Evolutionary conservation across 2,797 vertebrate genomes (phyloP).

Genomic region (Perodicticus potto): DNA sequence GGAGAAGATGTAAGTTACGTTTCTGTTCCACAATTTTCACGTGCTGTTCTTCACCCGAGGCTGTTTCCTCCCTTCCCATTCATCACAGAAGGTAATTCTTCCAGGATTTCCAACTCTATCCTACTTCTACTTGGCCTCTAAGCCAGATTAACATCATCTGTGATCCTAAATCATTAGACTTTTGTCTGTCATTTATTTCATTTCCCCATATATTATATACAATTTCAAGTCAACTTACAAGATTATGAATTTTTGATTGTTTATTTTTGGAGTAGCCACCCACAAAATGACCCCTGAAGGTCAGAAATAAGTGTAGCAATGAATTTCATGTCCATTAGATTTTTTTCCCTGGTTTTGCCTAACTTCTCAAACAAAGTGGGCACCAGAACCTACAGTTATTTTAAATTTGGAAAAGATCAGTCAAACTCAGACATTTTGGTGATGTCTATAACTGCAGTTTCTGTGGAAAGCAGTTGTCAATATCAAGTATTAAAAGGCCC

Average conservation of each 20-base stretch:
- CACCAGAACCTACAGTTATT: background rate
- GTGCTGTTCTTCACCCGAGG: background rate
- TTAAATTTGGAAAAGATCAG: background rate
- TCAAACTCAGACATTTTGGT: background rate
- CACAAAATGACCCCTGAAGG: slow-evolving; percentile 18
- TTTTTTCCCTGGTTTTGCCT: background rate
- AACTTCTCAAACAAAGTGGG: background rate
- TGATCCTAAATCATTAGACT: background rate
- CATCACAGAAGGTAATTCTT: background rate
- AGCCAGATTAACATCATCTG: background rate
- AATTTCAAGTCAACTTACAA: background rate
- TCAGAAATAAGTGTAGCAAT: background rate
- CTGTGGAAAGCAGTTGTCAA: background rate
- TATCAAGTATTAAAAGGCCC: background rate
- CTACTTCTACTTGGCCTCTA: background rate
- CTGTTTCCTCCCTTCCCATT: background rate
- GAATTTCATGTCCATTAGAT: background rate
- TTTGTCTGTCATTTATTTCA: background rate
- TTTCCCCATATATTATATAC: background rate
- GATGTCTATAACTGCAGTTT: background rate
- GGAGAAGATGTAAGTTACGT: background rate
- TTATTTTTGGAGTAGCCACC: background rate
- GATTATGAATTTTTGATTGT: background rate
- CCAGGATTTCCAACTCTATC: background rate
- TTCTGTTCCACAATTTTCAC: background rate